These are phyloP conservation scores for Onthophagus sagittarius DNA, from an alignment of 2,888 invertebrate genomes.

Conservation along the genomic window DNA sequence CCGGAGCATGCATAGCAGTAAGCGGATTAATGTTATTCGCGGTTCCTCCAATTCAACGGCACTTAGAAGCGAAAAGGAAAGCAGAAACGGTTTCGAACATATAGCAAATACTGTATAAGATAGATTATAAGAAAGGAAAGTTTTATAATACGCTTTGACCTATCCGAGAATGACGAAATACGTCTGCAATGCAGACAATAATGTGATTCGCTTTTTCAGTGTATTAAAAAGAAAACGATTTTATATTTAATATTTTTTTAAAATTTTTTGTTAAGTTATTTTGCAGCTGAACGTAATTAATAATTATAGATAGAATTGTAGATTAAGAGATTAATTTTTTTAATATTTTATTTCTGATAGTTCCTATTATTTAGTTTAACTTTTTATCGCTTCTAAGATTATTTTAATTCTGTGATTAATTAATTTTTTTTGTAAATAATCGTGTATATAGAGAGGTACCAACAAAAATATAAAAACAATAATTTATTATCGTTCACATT, in stretches of 20 bases:
- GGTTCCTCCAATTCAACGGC: conserved; percentile 69
- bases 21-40: conserved; percentile 86
- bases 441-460: not conserved
- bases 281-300: not conserved
- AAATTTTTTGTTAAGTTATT: not conserved
- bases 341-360: not conserved
- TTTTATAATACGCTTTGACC: conserved; percentile 2
- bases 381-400: not conserved
- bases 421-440: not conserved
- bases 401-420: not conserved
- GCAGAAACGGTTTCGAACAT: conserved; percentile 28
- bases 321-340: not conserved
- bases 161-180: not conserved
- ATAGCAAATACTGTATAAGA: conserved; percentile 38
- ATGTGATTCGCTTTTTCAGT: conserved; percentile 14
- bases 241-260: not conserved
- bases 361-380: not conserved
- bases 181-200: conserved; percentile 30
- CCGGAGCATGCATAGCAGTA: conserved; percentile 78
- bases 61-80: conserved; percentile 36
- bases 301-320: too few relatives aligned
- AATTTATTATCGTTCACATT: not conserved
- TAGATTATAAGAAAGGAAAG: conserved; percentile 13
- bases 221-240: not conserved
- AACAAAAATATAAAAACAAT: not conserved